phyloP scores from a whole-genome alignment of 2,888 invertebrate species.

The Mesorhabditis sp. region DNA sequence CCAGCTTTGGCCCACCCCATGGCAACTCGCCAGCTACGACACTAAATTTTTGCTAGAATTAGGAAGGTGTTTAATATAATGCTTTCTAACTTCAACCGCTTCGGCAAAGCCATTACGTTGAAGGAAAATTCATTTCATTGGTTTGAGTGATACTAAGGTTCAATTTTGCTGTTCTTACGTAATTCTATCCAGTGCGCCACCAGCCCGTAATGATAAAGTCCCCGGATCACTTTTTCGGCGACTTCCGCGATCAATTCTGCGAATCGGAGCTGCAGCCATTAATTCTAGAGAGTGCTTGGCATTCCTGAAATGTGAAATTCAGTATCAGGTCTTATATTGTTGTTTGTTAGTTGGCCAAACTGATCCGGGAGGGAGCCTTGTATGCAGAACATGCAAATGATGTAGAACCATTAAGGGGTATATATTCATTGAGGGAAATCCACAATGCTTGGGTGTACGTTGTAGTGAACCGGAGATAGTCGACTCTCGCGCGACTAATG shows the following conservation, averaged over 20 bases:
- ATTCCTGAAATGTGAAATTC: too few relatives aligned
- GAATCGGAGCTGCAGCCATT: conserved; percentile 10
- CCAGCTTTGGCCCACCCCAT: conserved; percentile 47
- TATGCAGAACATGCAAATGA: too few relatives aligned
- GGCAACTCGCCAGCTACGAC: conserved; percentile 49
- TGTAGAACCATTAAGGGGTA: too few relatives aligned
- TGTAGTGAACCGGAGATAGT: too few relatives aligned
- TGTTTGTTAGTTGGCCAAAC: too few relatives aligned
- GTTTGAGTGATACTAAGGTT: neutral
- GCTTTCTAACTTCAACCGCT: too few relatives aligned
- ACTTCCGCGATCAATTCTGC: conserved; percentile 27
- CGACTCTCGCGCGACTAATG: too few relatives aligned
- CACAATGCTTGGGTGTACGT: too few relatives aligned
- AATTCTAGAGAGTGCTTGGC: neutral
- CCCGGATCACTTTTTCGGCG: conserved; percentile 43
- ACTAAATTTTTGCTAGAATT: conserved; percentile 19
- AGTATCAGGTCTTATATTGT: too few relatives aligned
- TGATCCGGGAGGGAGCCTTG: too few relatives aligned
- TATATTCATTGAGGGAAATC: too few relatives aligned
- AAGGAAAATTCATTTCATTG: neutral
- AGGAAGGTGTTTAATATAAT: neutral
- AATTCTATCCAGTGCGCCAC: conserved; percentile 31
- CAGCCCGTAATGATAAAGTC: conserved; percentile 25
- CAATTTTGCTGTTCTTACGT: conserved; percentile 9
- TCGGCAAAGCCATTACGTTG: too few relatives aligned